A percentile compares a stretch with the other conserved stretches of the same genome.
Evolutionary conservation across 2,113 vertebrate species (phyloP).

Genomic region (Clupea harengus): DNA sequence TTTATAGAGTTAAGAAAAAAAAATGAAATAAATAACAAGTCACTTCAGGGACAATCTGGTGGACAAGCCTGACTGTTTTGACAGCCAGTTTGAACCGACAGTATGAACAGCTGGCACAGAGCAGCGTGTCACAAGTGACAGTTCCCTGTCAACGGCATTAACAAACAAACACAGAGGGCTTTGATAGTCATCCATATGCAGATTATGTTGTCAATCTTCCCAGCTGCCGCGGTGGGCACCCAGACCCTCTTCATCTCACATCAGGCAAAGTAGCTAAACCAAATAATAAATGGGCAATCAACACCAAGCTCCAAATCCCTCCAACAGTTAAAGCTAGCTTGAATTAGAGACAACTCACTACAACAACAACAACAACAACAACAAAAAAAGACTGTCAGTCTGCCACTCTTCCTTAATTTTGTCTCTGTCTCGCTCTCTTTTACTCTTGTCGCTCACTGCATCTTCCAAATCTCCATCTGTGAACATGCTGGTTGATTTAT

Average conservation of each 20-base stretch:
- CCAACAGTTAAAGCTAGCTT: slow-evolving; percentile 10
- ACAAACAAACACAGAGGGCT: slow-evolving; percentile 31
- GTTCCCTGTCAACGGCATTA: slow-evolving; percentile 61
- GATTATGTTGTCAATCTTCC: slow-evolving; percentile 5
- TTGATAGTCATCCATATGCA: slow-evolving; percentile 34
- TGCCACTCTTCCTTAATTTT: background rate
- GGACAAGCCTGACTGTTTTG: slow-evolving; percentile 66
- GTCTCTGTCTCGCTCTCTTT: too few species aligned
- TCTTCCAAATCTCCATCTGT: slow-evolving; percentile 77
- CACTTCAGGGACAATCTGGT: slow-evolving; percentile 15
- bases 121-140: slow-evolving; percentile 62
- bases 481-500: slow-evolving; percentile 89
- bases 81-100: slow-evolving; percentile 64
- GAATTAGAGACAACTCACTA: slow-evolving; percentile 14
- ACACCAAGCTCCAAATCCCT: slow-evolving; percentile 59
- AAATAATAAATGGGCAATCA: slow-evolving; percentile 78
- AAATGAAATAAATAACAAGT: background rate
- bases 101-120: slow-evolving; percentile 64
- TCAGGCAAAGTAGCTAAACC: slow-evolving; percentile 54
- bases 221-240: background rate
- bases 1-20: background rate
- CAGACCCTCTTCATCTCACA: background rate
- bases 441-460: background rate
- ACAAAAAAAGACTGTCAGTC: background rate
- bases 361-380: background rate